Evolutionary conservation across 1,140 invertebrate genomes (phyloP), one percentile per base, ranked within the genome.

Genomic region (Steinernema khuongi): DNA sequence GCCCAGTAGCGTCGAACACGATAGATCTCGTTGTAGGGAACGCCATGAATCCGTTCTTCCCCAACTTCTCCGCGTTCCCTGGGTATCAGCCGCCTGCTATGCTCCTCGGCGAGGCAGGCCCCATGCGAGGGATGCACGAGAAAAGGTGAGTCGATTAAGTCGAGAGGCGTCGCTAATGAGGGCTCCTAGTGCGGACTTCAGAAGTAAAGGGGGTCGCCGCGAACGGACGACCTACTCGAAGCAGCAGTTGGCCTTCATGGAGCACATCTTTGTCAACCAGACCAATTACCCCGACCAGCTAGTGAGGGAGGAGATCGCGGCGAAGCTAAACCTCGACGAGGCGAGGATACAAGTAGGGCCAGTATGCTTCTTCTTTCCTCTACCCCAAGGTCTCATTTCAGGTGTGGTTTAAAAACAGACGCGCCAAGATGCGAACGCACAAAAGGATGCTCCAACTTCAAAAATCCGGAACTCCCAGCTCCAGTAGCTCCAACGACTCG

Each of bases 391-490:
- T n/a, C 81, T 78, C 88, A 44, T 75, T 89, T 1, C 89, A 97
- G 94, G 94, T 97, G 0, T 97, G 94, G 94, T 97, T 97, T 87
- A 97, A 97, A 83, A 97, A 97, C 86, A 89, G 94, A 28, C 89
- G 94, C 44, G 94, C 94, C 66, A 97, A 97, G 87, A 60, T 7
- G 22, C 50, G 50, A 60, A 60, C 50, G 11, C 50, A 60, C 11
- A 22, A 60, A 7, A 14, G 50, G 14, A 14, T 60, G 14, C 11
- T 60, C 7, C 14, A 60, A 22, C 50, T 60, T 2, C 50, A 60
- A 22, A 60, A 60, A 22, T 14, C 7, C 11, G 50, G 19, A 14
- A 60, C 50, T 2, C 50, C 50, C 7, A 60, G 50, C 50, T 60
- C 50, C 22, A 60, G 26, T 22, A 60, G 50, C 22, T 60, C 50